These are phyloP conservation scores for Seira sanloemensis DNA, from an alignment of 2,888 invertebrate genomes.

Conservation along the genomic window DNA sequence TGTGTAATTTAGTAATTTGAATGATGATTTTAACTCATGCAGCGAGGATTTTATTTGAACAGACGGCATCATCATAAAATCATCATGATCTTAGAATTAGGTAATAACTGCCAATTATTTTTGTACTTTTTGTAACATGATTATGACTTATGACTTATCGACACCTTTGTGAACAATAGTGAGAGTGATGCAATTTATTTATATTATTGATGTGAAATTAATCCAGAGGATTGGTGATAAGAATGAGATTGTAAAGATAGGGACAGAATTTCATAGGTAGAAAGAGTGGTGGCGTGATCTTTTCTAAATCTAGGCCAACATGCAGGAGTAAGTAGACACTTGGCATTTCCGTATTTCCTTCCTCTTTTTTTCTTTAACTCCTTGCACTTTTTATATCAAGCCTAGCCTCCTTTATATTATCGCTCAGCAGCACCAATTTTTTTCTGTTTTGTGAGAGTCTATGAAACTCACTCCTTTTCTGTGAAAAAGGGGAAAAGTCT, in stretches of 20 bases:
- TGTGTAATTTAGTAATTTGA: constrained; percentile 5
- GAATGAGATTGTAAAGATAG: not conserved
- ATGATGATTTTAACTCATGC: constrained; percentile 10
- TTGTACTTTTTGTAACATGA: not conserved
- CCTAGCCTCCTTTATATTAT: not conserved
- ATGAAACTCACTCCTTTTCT: too few species aligned
- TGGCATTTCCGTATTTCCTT: constrained; percentile 48
- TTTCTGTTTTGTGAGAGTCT: too few species aligned
- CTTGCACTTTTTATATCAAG: not conserved
- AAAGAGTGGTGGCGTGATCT: not conserved
- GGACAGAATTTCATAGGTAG: not conserved
- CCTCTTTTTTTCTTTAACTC: not conserved
- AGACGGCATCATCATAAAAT: constrained; percentile 25
- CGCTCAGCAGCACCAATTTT: not conserved
- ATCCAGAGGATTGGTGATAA: constrained; percentile 5
- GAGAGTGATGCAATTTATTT: too few species aligned
- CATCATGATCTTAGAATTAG: constrained; percentile 51
- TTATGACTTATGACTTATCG: too few species aligned
- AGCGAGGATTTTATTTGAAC: constrained; percentile 21
- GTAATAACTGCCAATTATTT: too few species aligned
- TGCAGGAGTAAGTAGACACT: not conserved
- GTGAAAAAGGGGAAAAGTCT: not conserved
- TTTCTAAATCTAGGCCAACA: not conserved
- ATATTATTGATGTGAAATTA: not conserved
- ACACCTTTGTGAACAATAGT: too few species aligned